Evolutionary conservation across 2,113 vertebrate species (phyloP), one percentile per base, ranked within the genome.

Genomic region (Periophthalmus modestus): DNA sequence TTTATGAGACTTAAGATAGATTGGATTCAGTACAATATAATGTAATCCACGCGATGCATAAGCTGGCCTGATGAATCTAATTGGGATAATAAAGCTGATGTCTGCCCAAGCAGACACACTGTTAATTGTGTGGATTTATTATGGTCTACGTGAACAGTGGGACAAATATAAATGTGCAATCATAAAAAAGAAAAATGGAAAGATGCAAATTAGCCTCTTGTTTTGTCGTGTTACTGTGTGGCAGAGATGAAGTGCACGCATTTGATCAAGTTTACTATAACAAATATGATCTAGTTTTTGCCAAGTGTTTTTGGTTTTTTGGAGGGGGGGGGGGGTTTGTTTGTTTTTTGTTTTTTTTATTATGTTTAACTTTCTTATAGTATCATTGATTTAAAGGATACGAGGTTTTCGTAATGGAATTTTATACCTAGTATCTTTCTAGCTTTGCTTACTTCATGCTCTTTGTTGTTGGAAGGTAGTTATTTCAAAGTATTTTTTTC

Each of bases 1-100:
- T 82, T 81, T 65, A 71, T 34, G 34, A 69, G 52, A 74, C 81
- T 69, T 74, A 85, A 69, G 75, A 80, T 78, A 69, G 66, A 84
- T 80, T 11, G 18, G 55, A 69, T 82, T 78, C 36, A 68, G 48
- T 24, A 7, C 59, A 69, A 59, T 5, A 50, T 34, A 59, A 59
- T 48, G 70, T 76, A 70, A 67, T 57, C 58, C 74, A 72, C 73
- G 71, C 68, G 21, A 43, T 74, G 62, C 72, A 68, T 24, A 66
- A 69, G 66, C 47, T 66, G 52, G 72, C 16, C 43, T 68, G 23
- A 83, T 78, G 67, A 66, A 65, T 43, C 58, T 80, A 69, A 79
- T 75, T 75, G 66, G 73, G 74, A 62, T 73, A 47, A 75, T 66
- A 71, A 77, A 75, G 23, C 28, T 33, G 54, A 61, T 34, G 63